Conservation (phyloP, 2,113 vertebrate genomes). For the Isichthys henryi region DNA sequence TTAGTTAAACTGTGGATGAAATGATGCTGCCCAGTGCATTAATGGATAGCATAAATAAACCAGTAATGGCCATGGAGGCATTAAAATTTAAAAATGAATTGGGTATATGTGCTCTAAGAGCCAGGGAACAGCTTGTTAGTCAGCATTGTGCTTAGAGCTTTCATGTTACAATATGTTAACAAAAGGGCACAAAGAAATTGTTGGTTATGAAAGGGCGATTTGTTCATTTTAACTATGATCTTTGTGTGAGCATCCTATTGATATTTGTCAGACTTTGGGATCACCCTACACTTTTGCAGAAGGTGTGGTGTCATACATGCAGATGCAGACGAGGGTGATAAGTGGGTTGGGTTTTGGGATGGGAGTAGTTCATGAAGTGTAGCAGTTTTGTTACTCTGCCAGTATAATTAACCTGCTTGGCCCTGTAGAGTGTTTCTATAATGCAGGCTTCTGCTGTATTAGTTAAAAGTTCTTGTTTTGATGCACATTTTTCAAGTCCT, state of each 20-base stretch:
- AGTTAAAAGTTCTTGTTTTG: not conserved
- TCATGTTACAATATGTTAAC: not conserved
- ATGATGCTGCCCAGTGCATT: not conserved
- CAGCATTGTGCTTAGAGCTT: constrained; percentile 7
- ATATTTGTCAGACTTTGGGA: not conserved
- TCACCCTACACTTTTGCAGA: not conserved
- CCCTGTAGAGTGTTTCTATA: not conserved
- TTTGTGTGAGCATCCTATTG: not conserved
- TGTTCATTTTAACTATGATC: not conserved
- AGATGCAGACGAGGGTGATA: not conserved
- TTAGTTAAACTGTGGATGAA: not conserved
- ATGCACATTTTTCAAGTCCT: not conserved
- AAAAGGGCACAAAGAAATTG: constrained; percentile 13
- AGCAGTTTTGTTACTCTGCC: not conserved
- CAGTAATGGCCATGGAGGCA: constrained; percentile 1
- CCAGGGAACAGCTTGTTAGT: not conserved
- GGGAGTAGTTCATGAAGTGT: not conserved
- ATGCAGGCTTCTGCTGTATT: not conserved
- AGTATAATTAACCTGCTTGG: not conserved
- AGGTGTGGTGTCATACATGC: not conserved
- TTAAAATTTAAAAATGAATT: constrained; percentile 3
- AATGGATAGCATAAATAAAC: not conserved
- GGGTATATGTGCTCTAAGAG: not conserved
- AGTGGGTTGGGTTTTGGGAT: not conserved
- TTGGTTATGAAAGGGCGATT: not conserved